Evolutionary conservation across 2,888 invertebrate genomes (phyloP), one percentile per base, ranked within the genome.

Genomic region (Cephus pygmeus): DNA sequence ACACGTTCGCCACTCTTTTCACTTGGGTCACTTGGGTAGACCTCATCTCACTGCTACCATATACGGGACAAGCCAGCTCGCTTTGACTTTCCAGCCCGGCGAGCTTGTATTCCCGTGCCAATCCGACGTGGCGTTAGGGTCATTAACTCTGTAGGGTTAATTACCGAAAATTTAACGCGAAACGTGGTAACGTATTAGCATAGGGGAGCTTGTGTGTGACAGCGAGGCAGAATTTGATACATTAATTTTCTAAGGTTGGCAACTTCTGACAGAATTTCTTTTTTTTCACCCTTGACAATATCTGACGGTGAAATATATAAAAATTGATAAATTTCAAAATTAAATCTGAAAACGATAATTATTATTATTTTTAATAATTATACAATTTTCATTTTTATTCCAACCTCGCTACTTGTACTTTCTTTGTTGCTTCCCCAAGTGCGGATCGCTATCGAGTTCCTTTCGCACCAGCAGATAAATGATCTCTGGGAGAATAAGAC

Each of bases 1-100:
- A 36, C 74, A 71, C 78, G 76, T 78, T 78, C 80, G 56, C 74
- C 73, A 73, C 75, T 75, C 71, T 15, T 33, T 71, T 71, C 56
- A 56, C 56, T 40, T 6, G 15, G 15, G 1, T 71, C 56, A 56
- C 56, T 40, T 15, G 15, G 15, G 4, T 4, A 23, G 23, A 23
- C 9, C 56, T 56, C 56, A 23, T 23, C 56, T 56, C 56, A 56
- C 56, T 23, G 56, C 56, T 23, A 56, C 56, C 56, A 56, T 56
- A 23, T 56, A 23, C 56, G 56, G 23, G 56, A 56, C 56, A 23
- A 4, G 56, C 23, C 56, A 56, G 56, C 23, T 2, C 9, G 56
- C 56, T 56, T 56, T 56, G 56, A 56, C 56, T 56, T 56, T 56
- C 56, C 56, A 23, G 23, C 23, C 9, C 56, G 23, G 2, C 2